Evolutionary conservation across 64 coral and sea anemone species (phyloP), one percentile per base, ranked within the genome.

Genomic region (Stichodactyla mertensii): DNA sequence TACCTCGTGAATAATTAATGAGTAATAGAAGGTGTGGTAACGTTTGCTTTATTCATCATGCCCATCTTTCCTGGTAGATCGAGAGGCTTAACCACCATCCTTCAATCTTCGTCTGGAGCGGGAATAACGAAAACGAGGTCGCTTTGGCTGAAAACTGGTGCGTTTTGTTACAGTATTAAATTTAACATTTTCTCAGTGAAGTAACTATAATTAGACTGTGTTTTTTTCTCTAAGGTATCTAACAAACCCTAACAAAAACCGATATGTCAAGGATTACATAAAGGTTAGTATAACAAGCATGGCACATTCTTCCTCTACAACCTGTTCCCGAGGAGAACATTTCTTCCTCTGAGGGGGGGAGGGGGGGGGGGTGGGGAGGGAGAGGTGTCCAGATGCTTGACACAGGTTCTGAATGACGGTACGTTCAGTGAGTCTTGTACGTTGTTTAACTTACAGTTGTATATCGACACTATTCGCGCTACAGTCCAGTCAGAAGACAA

Each of bases 71-170:
- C 71, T 81, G 82, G 7, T 26, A 99, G 93, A 77, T 98, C 4
- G 87, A 91, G 24, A 86, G 97, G 15, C 64, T 99, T 27, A 85
- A 93, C 26, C 82, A 99, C 81, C 97, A 99, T 86, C 97, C 97
- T 55, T 95, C 97, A 52, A 74, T 99, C 19, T 89, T 99, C 14
- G 88, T 95, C 4, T 95, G 97, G 97, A 94, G 97, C 53, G 93
- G 93, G 10, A 99, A 95, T 79, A 99, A 99, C 66, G 97, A 99
- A 80, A 99, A 92, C 23, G 97, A 99, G 78, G 54, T 71, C n/a
- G 93, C 93, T 56, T 54, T 99, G 54, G 93, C 97, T 13, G 54
- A 95, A 19, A 83, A 95, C 83, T 99, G 97, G 97, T 99, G 79
- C 19, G 55, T 74, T 12, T 12, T 74, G 16, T 20, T 66, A 22